Percentiles rank a stretch among this genome's conserved stretches.
Conservation (phyloP, 2,888 invertebrate species). For the Megamerina dolium region DNA sequence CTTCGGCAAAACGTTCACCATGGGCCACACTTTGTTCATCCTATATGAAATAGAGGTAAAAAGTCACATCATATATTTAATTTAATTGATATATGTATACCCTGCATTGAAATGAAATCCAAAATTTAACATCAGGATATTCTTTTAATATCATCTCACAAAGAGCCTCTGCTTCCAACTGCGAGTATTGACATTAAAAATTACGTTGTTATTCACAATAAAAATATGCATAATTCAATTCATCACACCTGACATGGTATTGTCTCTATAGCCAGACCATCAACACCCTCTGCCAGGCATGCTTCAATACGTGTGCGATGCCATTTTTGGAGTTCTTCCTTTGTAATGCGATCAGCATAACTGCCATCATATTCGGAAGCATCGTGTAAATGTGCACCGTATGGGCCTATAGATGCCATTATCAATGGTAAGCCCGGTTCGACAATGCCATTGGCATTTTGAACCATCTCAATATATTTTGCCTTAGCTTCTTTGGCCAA, state of each 20-base stretch:
- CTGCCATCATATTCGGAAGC: conserved; percentile 88
- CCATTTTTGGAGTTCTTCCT: conserved; percentile 70
- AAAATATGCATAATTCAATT: background rate
- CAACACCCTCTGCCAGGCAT: conserved; percentile 72
- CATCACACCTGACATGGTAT: conserved; percentile 67
- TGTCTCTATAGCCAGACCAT: conserved; percentile 84
- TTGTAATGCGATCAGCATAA: conserved; percentile 62
- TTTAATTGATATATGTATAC: conserved; percentile 47
- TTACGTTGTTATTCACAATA: background rate
- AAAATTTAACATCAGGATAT: conserved; percentile 68
- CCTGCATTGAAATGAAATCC: conserved; percentile 73
- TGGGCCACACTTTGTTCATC: conserved; percentile 61
- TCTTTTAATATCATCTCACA: conserved; percentile 65
- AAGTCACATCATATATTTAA: background rate
- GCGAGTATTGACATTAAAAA: background rate
- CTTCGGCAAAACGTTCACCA: conserved; percentile 72
- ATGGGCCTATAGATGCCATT: conserved; percentile 88
- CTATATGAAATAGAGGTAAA: conserved; percentile 35
- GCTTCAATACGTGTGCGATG: conserved; percentile 73
- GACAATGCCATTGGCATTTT: conserved; percentile 10
- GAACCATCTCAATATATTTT: conserved; percentile 52
- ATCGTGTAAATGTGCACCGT: conserved; percentile 84
- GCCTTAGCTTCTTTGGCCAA: conserved; percentile 66
- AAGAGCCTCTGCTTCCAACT: conserved; percentile 73
- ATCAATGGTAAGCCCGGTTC: conserved; percentile 55